These are phyloP conservation scores for Beris chalybata DNA, from an alignment of 2,888 invertebrate genomes.

Conservation along the genomic window DNA sequence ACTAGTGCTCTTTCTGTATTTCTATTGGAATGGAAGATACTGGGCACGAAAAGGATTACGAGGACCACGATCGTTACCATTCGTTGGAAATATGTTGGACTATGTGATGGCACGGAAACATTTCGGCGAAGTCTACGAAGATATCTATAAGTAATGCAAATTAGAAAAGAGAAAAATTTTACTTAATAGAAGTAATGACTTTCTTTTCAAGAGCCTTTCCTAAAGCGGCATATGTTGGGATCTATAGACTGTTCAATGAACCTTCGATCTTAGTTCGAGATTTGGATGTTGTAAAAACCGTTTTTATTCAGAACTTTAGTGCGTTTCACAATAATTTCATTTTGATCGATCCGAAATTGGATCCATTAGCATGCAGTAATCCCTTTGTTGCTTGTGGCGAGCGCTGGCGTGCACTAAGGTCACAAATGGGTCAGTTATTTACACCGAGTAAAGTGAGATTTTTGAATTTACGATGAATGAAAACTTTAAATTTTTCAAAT, in stretches of 20 bases:
- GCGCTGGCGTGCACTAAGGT: slow-evolving; percentile 14
- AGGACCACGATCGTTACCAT: slow-evolving; percentile 32
- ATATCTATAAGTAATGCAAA: slow-evolving; percentile 33
- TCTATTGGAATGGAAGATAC: slow-evolving; percentile 32
- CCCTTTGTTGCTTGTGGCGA: slow-evolving; percentile 30
- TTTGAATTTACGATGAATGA: background rate
- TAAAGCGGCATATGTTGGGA: slow-evolving; percentile 37
- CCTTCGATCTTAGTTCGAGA: slow-evolving; percentile 38
- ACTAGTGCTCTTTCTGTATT: slow-evolving; percentile 4
- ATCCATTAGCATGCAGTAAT: slow-evolving; percentile 26
- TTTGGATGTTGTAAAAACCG: slow-evolving; percentile 35
- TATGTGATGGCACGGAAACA: slow-evolving; percentile 33
- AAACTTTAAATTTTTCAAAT: background rate
- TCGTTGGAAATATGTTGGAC: slow-evolving; percentile 36
- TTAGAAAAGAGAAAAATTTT: background rate
- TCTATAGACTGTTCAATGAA: slow-evolving; percentile 35
- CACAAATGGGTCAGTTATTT: slow-evolving; percentile 29
- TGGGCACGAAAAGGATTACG: slow-evolving; percentile 30
- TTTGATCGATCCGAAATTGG: slow-evolving; percentile 27
- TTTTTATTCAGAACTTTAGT: slow-evolving; percentile 36
- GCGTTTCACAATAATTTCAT: slow-evolving; percentile 34
- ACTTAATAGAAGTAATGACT: background rate
- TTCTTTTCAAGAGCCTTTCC: slow-evolving; percentile 31
- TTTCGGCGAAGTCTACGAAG: slow-evolving; percentile 34
- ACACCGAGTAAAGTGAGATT: slow-evolving; percentile 22